Percentiles rank a stretch among this genome's conserved stretches.
These are phyloP conservation scores for Chloroclysta siterata DNA, from an alignment of 2,888 invertebrate genomes.

Conservation along the genomic window DNA sequence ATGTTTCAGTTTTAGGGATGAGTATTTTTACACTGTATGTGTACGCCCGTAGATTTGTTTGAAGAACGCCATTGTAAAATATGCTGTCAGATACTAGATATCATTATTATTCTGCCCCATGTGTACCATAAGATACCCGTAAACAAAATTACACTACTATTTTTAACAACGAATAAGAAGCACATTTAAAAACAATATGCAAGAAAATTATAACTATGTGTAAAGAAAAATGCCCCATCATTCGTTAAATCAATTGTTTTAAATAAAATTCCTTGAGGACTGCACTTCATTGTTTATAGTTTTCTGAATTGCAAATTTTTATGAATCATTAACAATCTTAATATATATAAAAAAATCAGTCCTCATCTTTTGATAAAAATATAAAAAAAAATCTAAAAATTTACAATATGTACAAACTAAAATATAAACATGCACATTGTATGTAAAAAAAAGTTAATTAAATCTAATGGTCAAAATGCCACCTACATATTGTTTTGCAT, in stretches of 20 bases:
- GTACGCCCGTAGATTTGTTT: too few species aligned
- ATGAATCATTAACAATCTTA: constrained; percentile 15
- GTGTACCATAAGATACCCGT: too few species aligned
- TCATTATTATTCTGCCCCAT: too few species aligned
- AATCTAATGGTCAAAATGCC: constrained; percentile 23
- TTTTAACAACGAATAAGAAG: constrained; percentile 14
- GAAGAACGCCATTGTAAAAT: too few species aligned
- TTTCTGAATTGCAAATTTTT: constrained; percentile 2
- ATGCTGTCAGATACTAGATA: too few species aligned
- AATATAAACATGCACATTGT: constrained; percentile 6
- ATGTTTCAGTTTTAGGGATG: too few species aligned
- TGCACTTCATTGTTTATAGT: constrained; percentile 5
- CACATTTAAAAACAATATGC: constrained; percentile 1
- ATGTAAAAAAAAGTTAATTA: background rate
- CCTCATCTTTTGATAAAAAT: constrained; percentile 19
- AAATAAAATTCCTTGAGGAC: constrained; percentile 23
- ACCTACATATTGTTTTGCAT: background rate
- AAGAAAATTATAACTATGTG: background rate
- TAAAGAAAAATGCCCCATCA: constrained; percentile 26
- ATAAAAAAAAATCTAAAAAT: constrained; percentile 18
- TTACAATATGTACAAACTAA: constrained; percentile 31
- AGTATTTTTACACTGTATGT: too few species aligned
- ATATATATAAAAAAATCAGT: constrained; percentile 31
- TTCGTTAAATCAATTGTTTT: constrained; percentile 7
- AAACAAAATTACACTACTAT: constrained; percentile 2